Conservation (phyloP, 1,140 invertebrate genomes). For the Hydropsyche tenuis region DNA sequence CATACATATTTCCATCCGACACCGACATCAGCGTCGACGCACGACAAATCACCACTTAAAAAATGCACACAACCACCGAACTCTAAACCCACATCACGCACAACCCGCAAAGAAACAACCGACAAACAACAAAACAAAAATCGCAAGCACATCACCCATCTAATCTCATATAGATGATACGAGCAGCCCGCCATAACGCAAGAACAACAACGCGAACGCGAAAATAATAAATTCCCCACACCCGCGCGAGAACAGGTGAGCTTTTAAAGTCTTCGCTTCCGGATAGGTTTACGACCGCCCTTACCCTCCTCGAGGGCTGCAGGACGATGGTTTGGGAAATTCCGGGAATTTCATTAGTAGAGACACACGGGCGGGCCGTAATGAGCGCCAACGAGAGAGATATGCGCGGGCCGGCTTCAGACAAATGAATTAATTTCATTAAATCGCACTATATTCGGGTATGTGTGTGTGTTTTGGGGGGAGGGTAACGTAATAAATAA, state of each 20-base stretch:
- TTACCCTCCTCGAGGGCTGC: not conserved
- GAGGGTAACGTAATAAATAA: too few relatives aligned
- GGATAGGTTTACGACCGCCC: constrained; percentile 2
- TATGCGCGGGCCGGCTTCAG: constrained; percentile 12
- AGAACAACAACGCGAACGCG: not conserved
- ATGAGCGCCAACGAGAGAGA: constrained; percentile 27
- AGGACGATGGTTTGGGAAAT: not conserved
- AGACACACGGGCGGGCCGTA: constrained; percentile 20
- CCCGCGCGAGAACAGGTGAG: not conserved
- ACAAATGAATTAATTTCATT: constrained; percentile 29
- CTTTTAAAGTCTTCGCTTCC: constrained; percentile 22
- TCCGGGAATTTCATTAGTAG: constrained; percentile 20
- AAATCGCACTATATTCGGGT: not conserved
- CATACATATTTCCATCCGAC: too few relatives aligned
- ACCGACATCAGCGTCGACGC: too few relatives aligned
- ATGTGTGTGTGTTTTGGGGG: too few relatives aligned
- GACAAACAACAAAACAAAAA: not conserved
- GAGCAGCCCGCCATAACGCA: not conserved
- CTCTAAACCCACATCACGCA: too few relatives aligned
- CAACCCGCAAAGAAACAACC: too few relatives aligned
- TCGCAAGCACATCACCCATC: not conserved
- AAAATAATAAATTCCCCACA: not conserved
- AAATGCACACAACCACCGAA: too few relatives aligned
- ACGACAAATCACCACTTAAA: too few relatives aligned
- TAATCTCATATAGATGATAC: constrained; percentile 9